Percentiles rank a stretch among this genome's conserved stretches.
phyloP scores from a whole-genome alignment of 2,797 vertebrate genomes.

The Clamator glandarius region DNA sequence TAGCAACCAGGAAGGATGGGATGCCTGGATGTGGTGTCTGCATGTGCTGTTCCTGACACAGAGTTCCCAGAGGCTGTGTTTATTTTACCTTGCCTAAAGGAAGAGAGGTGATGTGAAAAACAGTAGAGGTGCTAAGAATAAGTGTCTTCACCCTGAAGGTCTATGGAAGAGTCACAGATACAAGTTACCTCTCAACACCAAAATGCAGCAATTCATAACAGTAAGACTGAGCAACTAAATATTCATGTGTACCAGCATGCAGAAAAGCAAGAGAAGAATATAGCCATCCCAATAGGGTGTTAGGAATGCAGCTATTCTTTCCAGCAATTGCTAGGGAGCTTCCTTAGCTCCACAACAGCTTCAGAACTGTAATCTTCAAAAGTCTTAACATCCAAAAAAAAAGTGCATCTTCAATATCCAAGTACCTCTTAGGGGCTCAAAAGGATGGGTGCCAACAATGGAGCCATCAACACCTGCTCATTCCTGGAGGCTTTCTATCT shows the following conservation, averaged over 20 bases:
- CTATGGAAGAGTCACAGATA: neutral
- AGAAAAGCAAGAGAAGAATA: neutral
- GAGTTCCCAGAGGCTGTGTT: neutral
- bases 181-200: neutral
- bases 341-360: neutral
- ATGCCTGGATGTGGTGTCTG: neutral
- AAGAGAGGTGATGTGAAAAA: neutral
- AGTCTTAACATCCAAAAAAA: neutral
- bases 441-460: neutral
- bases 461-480: neutral
- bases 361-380: neutral
- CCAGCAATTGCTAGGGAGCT: neutral
- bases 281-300: neutral
- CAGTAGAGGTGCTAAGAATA: neutral
- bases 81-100: neutral
- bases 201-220: neutral
- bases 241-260: neutral
- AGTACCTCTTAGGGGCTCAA: neutral
- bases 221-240: neutral
- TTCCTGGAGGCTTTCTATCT: neutral
- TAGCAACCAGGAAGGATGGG: neutral
- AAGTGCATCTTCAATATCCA: neutral
- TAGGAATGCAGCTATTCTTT: neutral
- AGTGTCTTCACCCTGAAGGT: neutral
- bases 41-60: neutral